Percentiles rank a stretch among this genome's conserved stretches.
phyloP scores from a whole-genome alignment of 2,888 invertebrate species.

The Xestia c-nigrum region DNA sequence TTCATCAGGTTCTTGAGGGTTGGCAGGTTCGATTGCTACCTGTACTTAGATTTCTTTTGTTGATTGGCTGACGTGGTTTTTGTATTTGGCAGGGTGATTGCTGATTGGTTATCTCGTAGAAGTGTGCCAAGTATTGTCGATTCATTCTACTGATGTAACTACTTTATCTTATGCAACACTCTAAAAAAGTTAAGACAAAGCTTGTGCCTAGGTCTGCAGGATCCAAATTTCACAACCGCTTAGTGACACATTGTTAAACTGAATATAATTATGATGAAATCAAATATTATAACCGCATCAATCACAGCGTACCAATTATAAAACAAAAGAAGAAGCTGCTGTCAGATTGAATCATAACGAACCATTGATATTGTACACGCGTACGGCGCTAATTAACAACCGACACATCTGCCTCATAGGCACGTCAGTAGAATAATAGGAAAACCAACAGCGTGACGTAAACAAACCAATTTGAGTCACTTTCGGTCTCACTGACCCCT shows the following conservation, averaged over 20 bases:
- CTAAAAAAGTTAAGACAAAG: neutral
- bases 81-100: neutral
- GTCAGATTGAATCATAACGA: conserved; percentile 53
- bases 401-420: conserved; percentile 44
- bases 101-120: neutral
- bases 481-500: conserved; percentile 58
- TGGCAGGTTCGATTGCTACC: conserved; percentile 35
- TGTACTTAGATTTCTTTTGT: conserved; percentile 4
- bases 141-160: too few relatives aligned
- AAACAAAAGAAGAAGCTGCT: conserved; percentile 49
- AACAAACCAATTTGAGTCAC: conserved; percentile 65
- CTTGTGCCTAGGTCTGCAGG: neutral
- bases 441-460: conserved; percentile 68
- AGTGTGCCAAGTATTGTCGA: neutral
- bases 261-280: neutral
- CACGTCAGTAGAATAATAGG: conserved; percentile 65
- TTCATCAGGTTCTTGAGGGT: conserved; percentile 38
- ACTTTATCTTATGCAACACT: neutral
- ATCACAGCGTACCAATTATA: conserved; percentile 28
- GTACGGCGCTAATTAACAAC: conserved; percentile 51
- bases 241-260: neutral
- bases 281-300: conserved; percentile 25
- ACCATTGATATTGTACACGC: conserved; percentile 47
- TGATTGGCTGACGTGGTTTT: neutral
- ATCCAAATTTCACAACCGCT: neutral